Conservation (phyloP, 2,888 invertebrate species). For the Bembecia ichneumoniformis region DNA sequence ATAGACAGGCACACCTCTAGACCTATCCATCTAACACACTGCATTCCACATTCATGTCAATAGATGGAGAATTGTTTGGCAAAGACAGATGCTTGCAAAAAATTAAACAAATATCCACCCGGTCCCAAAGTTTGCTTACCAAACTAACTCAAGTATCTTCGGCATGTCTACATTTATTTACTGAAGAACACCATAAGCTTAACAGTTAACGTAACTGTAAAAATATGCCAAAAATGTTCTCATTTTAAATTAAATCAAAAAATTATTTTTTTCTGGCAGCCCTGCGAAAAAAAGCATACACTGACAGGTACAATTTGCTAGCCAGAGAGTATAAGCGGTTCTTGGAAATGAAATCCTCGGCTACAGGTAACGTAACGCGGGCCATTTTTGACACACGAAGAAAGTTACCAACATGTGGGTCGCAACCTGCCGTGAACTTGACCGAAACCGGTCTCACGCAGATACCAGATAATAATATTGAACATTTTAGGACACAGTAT, state of each 20-base stretch:
- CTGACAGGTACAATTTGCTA: too few species aligned
- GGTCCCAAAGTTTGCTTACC: too few species aligned
- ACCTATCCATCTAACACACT: constrained; percentile 43
- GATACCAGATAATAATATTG: background rate
- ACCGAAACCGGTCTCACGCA: constrained; percentile 34
- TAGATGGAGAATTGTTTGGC: constrained; percentile 11
- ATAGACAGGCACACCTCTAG: constrained; percentile 33
- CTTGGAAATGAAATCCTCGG: background rate
- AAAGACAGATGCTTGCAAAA: constrained; percentile 18
- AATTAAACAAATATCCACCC: background rate
- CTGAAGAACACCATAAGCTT: too few species aligned
- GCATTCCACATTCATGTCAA: constrained; percentile 20
- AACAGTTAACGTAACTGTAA: too few species aligned
- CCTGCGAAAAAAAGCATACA: too few species aligned
- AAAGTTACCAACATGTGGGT: constrained; percentile 49
- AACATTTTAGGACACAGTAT: background rate
- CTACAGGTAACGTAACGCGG: constrained; percentile 3
- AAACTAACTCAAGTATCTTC: too few species aligned
- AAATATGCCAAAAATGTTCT: too few species aligned
- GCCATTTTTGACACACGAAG: constrained; percentile 38
- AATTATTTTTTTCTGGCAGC: too few species aligned
- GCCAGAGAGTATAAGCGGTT: too few species aligned
- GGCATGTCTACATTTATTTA: too few species aligned
- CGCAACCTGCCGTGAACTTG: constrained; percentile 56
- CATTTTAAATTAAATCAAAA: too few species aligned